Conservation (phyloP, 35 echinoderm and acorn worm species). For the Chiridota heheva region DNA sequence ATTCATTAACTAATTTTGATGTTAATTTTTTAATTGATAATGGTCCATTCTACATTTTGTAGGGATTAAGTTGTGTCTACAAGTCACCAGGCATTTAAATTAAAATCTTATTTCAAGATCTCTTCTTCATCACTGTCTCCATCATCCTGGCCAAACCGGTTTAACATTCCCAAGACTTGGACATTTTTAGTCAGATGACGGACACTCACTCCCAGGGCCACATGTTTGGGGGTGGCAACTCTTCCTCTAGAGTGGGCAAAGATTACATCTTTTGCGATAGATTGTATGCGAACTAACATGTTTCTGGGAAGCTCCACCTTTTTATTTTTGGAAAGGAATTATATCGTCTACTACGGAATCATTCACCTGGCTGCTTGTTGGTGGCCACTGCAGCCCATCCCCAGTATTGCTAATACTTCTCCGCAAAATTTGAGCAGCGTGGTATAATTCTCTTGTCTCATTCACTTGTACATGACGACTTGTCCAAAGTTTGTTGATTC, state of each 20-base stretch:
- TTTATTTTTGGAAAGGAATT: not conserved
- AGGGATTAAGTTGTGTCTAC: no score
- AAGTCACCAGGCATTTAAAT: no score
- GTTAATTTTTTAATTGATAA: no score
- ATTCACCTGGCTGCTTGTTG: slow-evolving; percentile 7
- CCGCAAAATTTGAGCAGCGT: slow-evolving; percentile 9
- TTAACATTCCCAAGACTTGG: not conserved
- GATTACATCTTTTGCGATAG: slow-evolving; percentile 12
- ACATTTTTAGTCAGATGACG: slow-evolving; percentile 29
- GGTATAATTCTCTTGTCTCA: slow-evolving; percentile 23
- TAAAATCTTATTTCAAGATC: no score
- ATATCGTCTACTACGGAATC: not conserved
- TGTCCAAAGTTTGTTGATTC: no score
- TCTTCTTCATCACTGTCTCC: no score
- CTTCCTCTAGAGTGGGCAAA: slow-evolving; percentile 27
- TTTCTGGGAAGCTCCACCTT: not conserved
- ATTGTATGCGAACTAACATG: not conserved
- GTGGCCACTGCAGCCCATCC: not conserved
- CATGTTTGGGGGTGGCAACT: slow-evolving; percentile 1
- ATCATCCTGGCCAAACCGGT: slow-evolving; percentile 2
- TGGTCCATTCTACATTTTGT: no score
- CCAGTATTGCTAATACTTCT: not conserved
- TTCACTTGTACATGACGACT: not conserved
- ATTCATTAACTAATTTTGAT: no score
- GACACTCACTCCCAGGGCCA: not conserved